Conservation (phyloP, 2,888 invertebrate genomes). For the Vannuccia rotundouncinata region DNA sequence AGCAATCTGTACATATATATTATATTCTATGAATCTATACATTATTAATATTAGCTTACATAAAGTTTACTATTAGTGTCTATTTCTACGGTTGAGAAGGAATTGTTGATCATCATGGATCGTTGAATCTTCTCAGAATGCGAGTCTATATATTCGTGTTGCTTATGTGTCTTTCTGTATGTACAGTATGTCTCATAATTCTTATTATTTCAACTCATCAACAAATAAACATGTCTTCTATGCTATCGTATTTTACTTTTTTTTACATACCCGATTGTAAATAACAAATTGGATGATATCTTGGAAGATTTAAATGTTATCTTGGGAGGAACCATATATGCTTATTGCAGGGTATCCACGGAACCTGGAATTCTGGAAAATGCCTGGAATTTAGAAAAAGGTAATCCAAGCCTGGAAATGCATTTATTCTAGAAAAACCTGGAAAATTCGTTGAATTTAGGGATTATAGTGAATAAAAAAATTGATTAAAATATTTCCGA, state of each 20-base stretch:
- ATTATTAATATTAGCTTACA: background rate
- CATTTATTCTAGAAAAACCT: too few species aligned
- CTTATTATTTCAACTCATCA: background rate
- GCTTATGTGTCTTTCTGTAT: background rate
- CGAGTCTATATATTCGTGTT: background rate
- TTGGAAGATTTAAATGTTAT: too few species aligned
- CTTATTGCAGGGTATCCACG: too few species aligned
- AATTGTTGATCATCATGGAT: background rate
- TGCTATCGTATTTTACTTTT: background rate
- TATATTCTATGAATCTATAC: background rate
- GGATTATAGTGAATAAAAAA: too few species aligned
- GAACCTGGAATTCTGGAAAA: too few species aligned
- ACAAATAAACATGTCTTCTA: background rate
- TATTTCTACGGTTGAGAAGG: background rate
- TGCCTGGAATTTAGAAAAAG: too few species aligned
- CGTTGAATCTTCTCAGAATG: background rate
- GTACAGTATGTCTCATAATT: background rate
- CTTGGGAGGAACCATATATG: too few species aligned
- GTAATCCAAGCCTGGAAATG: too few species aligned
- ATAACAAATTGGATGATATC: too few species aligned
- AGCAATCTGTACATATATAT: background rate
- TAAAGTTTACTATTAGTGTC: background rate
- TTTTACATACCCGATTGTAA: background rate
- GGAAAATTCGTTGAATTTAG: too few species aligned
- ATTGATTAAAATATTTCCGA: too few species aligned